phyloP scores from a whole-genome alignment of 2,888 invertebrate genomes.

The Melieria picta region DNA sequence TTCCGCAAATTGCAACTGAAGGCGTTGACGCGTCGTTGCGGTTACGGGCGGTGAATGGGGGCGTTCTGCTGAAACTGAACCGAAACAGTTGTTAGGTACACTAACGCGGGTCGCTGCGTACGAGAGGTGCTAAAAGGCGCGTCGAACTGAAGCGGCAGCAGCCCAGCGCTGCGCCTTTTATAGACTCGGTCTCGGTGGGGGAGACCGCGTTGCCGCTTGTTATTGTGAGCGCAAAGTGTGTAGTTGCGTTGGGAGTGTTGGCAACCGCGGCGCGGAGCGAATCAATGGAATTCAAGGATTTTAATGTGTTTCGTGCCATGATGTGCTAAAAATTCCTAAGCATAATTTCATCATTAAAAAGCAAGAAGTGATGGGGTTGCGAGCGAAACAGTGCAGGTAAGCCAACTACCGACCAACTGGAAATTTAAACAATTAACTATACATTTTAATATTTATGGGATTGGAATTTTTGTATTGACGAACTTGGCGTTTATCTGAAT shows the following conservation, averaged over 20 bases:
- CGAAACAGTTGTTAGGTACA: not conserved
- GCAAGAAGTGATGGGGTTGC: no score
- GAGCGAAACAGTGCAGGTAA: no score
- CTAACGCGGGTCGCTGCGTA: slow-evolving; percentile 4
- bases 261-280: slow-evolving; percentile 1
- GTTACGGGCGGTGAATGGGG: no score
- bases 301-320: slow-evolving; percentile 64
- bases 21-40: no score
- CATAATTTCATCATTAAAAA: slow-evolving; percentile 47
- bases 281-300: slow-evolving; percentile 43
- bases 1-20: no score
- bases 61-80: not conserved
- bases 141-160: slow-evolving; percentile 37
- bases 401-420: no score
- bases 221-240: no score
- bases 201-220: not conserved
- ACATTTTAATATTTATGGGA: no score
- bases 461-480: no score
- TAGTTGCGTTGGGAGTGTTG: not conserved
- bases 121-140: not conserved
- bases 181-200: slow-evolving; percentile 53
- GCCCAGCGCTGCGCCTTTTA: slow-evolving; percentile 55
- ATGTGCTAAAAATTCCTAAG: slow-evolving; percentile 60
- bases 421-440: no score
- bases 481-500: no score